These are phyloP conservation scores for Mellivora capensis DNA, from an alignment of 2,113 vertebrate genomes.

Conservation along the genomic window DNA sequence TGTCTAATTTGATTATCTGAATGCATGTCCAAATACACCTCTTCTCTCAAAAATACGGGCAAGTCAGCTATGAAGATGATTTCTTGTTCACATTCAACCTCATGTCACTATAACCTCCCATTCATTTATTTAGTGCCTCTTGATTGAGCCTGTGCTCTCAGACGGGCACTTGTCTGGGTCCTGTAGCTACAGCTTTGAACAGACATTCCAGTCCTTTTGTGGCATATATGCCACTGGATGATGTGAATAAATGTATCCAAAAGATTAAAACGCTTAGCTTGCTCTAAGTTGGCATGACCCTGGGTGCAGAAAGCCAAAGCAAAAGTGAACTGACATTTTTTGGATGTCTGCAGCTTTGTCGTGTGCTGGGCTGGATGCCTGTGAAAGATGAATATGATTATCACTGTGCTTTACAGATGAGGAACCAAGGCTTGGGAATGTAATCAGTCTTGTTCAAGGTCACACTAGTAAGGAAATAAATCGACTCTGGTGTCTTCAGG, in stretches of 20 bases:
- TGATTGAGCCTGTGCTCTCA: not conserved
- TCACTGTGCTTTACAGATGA: not conserved
- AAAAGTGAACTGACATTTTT: not conserved
- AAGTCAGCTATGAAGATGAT: not conserved
- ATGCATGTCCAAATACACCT: not conserved
- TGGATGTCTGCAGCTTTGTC: not conserved
- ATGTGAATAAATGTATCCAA: not conserved
- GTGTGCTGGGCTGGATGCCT: not conserved
- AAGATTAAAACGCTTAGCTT: not conserved
- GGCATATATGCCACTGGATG: not conserved
- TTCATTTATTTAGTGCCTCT: not conserved
- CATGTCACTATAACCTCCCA: not conserved
- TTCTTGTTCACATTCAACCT: not conserved
- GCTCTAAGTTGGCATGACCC: not conserved
- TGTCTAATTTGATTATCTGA: not conserved
- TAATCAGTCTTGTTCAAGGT: not conserved
- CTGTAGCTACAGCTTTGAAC: not conserved
- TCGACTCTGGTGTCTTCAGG: not conserved
- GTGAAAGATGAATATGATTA: not conserved
- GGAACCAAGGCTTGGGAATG: not conserved
- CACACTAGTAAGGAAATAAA: not conserved
- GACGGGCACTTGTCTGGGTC: not conserved
- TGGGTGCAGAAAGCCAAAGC: not conserved
- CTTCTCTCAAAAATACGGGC: not conserved
- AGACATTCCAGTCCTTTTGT: not conserved